These are phyloP conservation scores for Melinopterus prodromus DNA, from an alignment of 2,888 invertebrate species.

Conservation along the genomic window DNA sequence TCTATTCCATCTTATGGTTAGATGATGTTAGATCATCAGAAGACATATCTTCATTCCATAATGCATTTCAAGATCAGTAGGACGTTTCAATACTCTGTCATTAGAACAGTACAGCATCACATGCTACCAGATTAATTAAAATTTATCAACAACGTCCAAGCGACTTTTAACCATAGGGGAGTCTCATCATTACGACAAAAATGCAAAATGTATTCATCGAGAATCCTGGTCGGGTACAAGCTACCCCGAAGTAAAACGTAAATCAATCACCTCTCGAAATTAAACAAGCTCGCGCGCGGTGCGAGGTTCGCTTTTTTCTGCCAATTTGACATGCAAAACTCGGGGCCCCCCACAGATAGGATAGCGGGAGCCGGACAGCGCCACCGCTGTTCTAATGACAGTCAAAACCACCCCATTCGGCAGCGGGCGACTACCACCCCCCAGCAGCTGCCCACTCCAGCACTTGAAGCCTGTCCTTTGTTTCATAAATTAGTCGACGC, in stretches of 20 bases:
- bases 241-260: neutral
- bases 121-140: neutral
- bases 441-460: slow-evolving; percentile 36
- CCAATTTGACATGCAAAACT: slow-evolving; percentile 35
- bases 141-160: neutral
- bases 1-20: too few species aligned
- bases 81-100: too few species aligned
- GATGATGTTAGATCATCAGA: too few species aligned
- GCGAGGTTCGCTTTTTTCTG: slow-evolving; percentile 21
- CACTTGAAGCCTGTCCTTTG: slow-evolving; percentile 35
- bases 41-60: too few species aligned
- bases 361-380: neutral
- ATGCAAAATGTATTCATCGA: neutral
- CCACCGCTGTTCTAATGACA: slow-evolving; percentile 36
- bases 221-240: neutral
- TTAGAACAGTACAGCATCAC: neutral
- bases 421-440: slow-evolving; percentile 15
- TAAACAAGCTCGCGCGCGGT: slow-evolving; percentile 28
- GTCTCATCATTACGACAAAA: neutral
- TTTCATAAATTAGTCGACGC: slow-evolving; percentile 38
- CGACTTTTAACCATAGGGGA: neutral
- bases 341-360: slow-evolving; percentile 14
- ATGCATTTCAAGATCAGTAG: too few species aligned
- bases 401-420: slow-evolving; percentile 30
- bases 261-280: slow-evolving; percentile 12